Percentiles rank a stretch among this genome's conserved stretches.
Evolutionary conservation across 2,113 vertebrate genomes (phyloP).

Genomic region (Colossoma macropomum): DNA sequence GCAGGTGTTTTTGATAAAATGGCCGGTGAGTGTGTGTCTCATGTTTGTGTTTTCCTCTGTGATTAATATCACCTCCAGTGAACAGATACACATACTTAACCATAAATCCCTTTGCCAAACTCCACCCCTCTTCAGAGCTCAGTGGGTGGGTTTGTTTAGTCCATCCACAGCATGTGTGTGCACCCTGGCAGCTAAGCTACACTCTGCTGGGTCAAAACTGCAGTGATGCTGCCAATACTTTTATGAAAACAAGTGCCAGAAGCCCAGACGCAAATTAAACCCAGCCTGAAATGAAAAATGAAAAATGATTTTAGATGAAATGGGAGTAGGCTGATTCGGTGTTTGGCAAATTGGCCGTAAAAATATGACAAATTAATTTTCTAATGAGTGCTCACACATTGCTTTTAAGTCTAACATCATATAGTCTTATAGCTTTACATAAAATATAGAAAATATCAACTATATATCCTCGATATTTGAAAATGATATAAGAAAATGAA

Average conservation of each 20-base stretch:
- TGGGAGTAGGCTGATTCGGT: neutral
- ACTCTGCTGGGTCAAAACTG: neutral
- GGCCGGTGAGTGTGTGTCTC: too few relatives aligned
- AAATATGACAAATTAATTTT: neutral
- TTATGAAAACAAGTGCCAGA: neutral
- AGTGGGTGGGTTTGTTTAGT: neutral
- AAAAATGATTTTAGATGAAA: conserved; percentile 1
- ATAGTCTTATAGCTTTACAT: too few relatives aligned
- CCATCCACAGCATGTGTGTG: neutral
- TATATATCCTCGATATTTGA: neutral
- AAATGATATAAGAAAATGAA: too few relatives aligned
- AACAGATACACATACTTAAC: neutral
- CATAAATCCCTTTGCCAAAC: neutral
- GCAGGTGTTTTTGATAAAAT: too few relatives aligned
- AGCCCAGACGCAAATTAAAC: conserved; percentile 4
- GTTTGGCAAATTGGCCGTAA: neutral
- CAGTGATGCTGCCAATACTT: neutral
- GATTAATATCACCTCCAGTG: neutral
- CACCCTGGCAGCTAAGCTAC: neutral
- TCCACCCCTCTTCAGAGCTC: neutral
- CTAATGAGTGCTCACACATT: neutral
- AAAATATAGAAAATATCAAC: neutral
- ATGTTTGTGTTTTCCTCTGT: neutral
- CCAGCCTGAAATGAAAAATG: conserved; percentile 2
- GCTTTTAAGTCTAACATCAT: too few relatives aligned